Percentiles rank a stretch among this genome's conserved stretches.
Evolutionary conservation across 1,140 invertebrate species (phyloP).

Genomic region (Zaprionus capensis): DNA sequence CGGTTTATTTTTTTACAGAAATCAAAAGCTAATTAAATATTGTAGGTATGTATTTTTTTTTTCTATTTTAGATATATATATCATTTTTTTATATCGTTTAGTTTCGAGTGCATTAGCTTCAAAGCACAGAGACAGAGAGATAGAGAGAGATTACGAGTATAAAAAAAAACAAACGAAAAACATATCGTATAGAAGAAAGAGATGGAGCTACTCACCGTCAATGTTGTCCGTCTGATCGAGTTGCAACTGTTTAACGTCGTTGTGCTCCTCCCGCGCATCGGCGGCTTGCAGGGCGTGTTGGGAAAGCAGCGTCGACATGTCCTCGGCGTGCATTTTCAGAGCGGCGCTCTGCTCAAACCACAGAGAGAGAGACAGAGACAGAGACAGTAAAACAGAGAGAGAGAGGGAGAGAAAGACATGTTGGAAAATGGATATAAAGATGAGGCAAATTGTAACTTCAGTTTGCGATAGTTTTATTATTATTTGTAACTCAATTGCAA

Average conservation of each 20-base stretch:
- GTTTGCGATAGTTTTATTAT: constrained; percentile 9
- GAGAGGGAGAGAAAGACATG: neutral
- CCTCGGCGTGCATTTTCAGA: constrained; percentile 78
- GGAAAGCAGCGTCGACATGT: constrained; percentile 79
- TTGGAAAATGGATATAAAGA: neutral
- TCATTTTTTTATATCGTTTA: constrained; percentile 24
- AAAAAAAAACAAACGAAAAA: constrained; percentile 16
- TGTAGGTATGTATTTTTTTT: constrained; percentile 4
- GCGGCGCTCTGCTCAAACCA: constrained; percentile 56
- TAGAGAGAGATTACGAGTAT: constrained; percentile 17
- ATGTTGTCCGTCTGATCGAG: constrained; percentile 84
- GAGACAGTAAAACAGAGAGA: constrained; percentile 9
- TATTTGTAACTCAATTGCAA: constrained; percentile 51
- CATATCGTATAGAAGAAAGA: constrained; percentile 20
- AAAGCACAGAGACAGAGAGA: constrained; percentile 46
- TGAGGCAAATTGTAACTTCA: constrained; percentile 16
- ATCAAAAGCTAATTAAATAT: constrained; percentile 37
- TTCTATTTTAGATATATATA: constrained; percentile 9
- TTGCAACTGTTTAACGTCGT: constrained; percentile 78
- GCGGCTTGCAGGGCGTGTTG: constrained; percentile 74
- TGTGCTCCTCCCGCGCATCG: constrained; percentile 78
- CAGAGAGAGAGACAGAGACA: neutral
- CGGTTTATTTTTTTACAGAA: constrained; percentile 33
- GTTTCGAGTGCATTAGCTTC: constrained; percentile 45
- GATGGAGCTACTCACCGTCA: constrained; percentile 77